Percentiles rank a stretch among this genome's conserved stretches.
Evolutionary conservation across 2,888 invertebrate genomes (phyloP).

Genomic region (Ariolimax columbianus): DNA sequence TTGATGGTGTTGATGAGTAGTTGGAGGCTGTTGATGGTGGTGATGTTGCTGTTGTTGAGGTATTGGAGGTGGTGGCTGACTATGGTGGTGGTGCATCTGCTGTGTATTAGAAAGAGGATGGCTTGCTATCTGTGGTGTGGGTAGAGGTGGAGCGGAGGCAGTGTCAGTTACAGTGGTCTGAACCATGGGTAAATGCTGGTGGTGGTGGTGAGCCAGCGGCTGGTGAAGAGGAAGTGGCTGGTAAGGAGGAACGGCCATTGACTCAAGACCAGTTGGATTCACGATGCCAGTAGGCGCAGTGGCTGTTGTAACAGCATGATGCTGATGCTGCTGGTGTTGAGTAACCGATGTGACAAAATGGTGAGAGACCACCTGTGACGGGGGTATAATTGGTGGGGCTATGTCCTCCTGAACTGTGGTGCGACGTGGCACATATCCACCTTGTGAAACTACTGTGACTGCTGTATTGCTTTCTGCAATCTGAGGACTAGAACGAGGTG

Average conservation of each 20-base stretch:
- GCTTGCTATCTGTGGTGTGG: slow-evolving; percentile 15
- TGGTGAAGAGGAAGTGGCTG: slow-evolving; percentile 13
- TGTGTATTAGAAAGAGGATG: slow-evolving; percentile 25
- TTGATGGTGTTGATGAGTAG: slow-evolving; percentile 9
- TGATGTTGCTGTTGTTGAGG: slow-evolving; percentile 38
- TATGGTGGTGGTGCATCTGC: slow-evolving; percentile 33
- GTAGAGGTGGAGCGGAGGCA: slow-evolving; percentile 11
- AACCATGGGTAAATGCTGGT: slow-evolving; percentile 31
- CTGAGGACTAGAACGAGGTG: slow-evolving; percentile 38
- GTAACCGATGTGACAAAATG: slow-evolving; percentile 35
- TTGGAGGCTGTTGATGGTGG: slow-evolving; percentile 23
- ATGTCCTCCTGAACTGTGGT: neutral
- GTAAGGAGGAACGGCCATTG: slow-evolving; percentile 18
- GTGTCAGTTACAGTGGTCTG: slow-evolving; percentile 28
- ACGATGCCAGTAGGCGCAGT: slow-evolving; percentile 11
- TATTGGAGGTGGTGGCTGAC: slow-evolving; percentile 8
- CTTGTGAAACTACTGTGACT: slow-evolving; percentile 30
- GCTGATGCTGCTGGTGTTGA: slow-evolving; percentile 44
- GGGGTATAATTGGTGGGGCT: neutral
- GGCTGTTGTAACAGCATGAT: slow-evolving; percentile 5
- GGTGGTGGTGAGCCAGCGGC: slow-evolving; percentile 22
- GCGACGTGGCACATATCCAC: slow-evolving; percentile 32
- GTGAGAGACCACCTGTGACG: slow-evolving; percentile 16
- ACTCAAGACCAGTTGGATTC: slow-evolving; percentile 20
- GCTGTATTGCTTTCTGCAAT: slow-evolving; percentile 11